Evolutionary conservation across 1,140 invertebrate genomes (phyloP).

Genomic region (Cydia strobilella): DNA sequence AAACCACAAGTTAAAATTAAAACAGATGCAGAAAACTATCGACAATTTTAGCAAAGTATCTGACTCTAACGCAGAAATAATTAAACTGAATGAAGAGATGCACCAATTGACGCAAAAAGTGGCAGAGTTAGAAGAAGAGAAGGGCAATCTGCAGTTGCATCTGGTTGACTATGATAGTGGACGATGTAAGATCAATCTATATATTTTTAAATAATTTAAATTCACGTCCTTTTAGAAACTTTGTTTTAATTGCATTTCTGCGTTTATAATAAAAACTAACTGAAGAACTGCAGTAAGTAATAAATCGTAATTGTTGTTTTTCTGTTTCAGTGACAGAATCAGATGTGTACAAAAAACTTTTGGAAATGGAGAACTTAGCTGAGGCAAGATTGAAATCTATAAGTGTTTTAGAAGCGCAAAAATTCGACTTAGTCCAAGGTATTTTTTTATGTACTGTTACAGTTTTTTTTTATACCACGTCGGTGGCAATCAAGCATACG

Average conservation of each 20-base stretch:
- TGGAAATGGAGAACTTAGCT: slow-evolving; percentile 78
- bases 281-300: slow-evolving; percentile 13
- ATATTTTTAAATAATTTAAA: not conserved
- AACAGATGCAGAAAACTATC: slow-evolving; percentile 90
- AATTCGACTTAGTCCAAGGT: slow-evolving; percentile 85
- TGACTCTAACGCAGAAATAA: slow-evolving; percentile 85
- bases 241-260: slow-evolving; percentile 12
- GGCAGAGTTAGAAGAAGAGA: slow-evolving; percentile 93
- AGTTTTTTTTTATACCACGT: no score
- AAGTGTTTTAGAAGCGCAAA: slow-evolving; percentile 83
- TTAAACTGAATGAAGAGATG: slow-evolving; percentile 81
- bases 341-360: slow-evolving; percentile 73
- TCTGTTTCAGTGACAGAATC: slow-evolving; percentile 73
- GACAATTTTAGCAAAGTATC: slow-evolving; percentile 87
- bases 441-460: slow-evolving; percentile 31
- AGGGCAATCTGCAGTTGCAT: slow-evolving; percentile 91
- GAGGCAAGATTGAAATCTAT: slow-evolving; percentile 81
- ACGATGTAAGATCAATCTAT: slow-evolving; percentile 82
- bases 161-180: slow-evolving; percentile 90
- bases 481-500: no score
- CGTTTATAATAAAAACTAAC: no score
- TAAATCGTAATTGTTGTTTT: slow-evolving; percentile 21
- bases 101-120: slow-evolving; percentile 87
- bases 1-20: slow-evolving; percentile 89
- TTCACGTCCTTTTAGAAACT: not conserved